Evolutionary conservation across 2,888 invertebrate species (phyloP), one percentile per base, ranked within the genome.

Genomic region (Lasioglossum morio): DNA sequence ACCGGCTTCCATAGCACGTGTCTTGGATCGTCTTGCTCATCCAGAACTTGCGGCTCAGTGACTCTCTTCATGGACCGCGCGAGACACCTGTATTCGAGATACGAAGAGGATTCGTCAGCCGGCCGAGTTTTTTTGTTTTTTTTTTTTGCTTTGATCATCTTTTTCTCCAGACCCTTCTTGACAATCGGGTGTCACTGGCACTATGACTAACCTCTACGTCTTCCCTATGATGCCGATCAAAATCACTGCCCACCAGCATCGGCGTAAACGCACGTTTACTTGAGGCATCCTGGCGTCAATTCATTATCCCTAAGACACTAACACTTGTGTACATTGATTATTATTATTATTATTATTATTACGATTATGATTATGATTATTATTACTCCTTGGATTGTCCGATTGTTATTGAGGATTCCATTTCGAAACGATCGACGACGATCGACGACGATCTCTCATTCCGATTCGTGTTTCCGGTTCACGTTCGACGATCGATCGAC

Each of bases 31-130:
- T 89, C 90, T 88, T 89, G 91, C 82, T 88, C 83, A 77, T 88
- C 88, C 86, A 85, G 87, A 85, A 87, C 88, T 88, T 88, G 87
- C 87, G 81, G 79, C 79, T 86, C 77, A 69, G 83, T 85, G 88
- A 87, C 81, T 83, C 79, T 91, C 92, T 90, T 92, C 92, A 92
- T 87, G 91, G 90, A 88, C 86, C 90, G 87, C 90, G 92, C 89
- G 88, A 89, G 75, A 86, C 86, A 90, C 91, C 92, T 92, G 91
- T 86, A 91, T 92, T 86, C 91, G 91, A 90, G 91, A 92, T 84
- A 91, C 86, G 91, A 92, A 92, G 91, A 92, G 89, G 91, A 87
- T 88, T 82, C 85, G 88, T 92, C 92, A 91, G 87, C 84, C 85
- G 87, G 86, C 79, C 82, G 83, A 81, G 69, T 81, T 73, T 80